Evolutionary conservation across 2,888 invertebrate species (phyloP), one percentile per base, ranked within the genome.

Genomic region (Tiliacea citrago): DNA sequence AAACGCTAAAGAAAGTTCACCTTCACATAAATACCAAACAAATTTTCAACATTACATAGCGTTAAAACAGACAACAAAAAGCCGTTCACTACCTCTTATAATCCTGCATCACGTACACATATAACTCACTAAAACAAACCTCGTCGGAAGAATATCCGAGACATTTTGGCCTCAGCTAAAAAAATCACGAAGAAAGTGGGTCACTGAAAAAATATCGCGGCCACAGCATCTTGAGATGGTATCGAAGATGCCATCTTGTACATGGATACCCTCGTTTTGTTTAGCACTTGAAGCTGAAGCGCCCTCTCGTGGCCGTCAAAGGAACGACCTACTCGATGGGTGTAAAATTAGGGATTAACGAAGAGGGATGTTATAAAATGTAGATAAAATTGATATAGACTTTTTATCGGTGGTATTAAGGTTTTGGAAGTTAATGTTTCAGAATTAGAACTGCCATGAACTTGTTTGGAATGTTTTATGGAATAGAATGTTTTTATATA

Each of bases 161-260:
- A 70, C 72, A 83, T 74, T 85, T 84, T 72, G 35, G 75, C 24
- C 76, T 79, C 68, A 73, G 68, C 72, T 79, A 71, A 83, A 86
- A 66, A 87, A 79, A 83, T 67, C 69, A 18, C 81, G 73, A 58
- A 65, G 86, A 89, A 93, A 91, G 85, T 93, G 88, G 93, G 93
- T 93, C 94, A 93, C 86, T 89, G 90, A 82, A 91, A 90, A 92
- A 93, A 92, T 92, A 92, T 90, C 90, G 90, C 91, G 89, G 88
- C 84, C 90, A 86, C 90, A 90, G 91, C 93, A 90, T 84, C 89
- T 91, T 88, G 88, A 92, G 88, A 86, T 84, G 79, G 82, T 89
- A 90, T 90, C 90, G 89, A 88, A 86, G 89, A 87, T 84, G 82
- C 81, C 74, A 86, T 87, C 87, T 86, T 87, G 88, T 91, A 84